A percentile compares a stretch with the other conserved stretches of the same genome.
Conservation (phyloP, 1,140 invertebrate species). For the Triops longicaudatus region DNA sequence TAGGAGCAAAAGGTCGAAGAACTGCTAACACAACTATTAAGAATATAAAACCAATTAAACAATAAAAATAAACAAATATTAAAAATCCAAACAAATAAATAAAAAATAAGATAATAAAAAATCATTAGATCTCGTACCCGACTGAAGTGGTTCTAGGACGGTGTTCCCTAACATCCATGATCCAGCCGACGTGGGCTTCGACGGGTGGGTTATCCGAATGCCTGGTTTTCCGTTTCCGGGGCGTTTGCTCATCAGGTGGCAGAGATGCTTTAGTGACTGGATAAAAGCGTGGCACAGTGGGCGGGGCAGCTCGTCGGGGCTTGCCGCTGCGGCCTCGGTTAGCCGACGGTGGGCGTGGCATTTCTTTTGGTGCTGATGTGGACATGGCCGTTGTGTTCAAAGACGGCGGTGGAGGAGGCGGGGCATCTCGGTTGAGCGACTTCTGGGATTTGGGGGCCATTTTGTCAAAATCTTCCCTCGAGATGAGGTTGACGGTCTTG, state of each 20-base stretch:
- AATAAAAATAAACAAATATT: too few species aligned
- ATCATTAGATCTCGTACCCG: slow-evolving; percentile 25
- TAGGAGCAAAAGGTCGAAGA: too few species aligned
- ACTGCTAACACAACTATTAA: too few species aligned
- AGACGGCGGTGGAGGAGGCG: slow-evolving; percentile 63
- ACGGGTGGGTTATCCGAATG: slow-evolving; percentile 77
- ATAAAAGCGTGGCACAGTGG: slow-evolving; percentile 67
- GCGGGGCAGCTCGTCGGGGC: slow-evolving; percentile 21
- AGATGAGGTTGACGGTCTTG: slow-evolving; percentile 83
- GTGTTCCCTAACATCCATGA: slow-evolving; percentile 82
- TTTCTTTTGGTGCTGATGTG: slow-evolving; percentile 29
- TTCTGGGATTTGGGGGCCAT: slow-evolving; percentile 56
- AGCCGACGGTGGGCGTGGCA: slow-evolving; percentile 16
- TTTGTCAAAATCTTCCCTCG: slow-evolving; percentile 76
- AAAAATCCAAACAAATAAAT: too few species aligned
- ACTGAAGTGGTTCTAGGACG: slow-evolving; percentile 53
- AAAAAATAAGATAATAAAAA: too few species aligned
- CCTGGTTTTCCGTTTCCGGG: slow-evolving; percentile 78
- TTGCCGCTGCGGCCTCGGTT: slow-evolving; percentile 26
- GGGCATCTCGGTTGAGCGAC: slow-evolving; percentile 40
- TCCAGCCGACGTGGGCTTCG: slow-evolving; percentile 83
- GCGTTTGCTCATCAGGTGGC: slow-evolving; percentile 48
- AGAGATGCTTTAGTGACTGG: slow-evolving; percentile 71
- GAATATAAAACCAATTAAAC: slow-evolving; percentile 12
- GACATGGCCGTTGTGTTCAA: slow-evolving; percentile 33